A percentile compares a stretch with the other conserved stretches of the same genome.
Conservation (phyloP, 2,797 vertebrate species). For the Arctocebus calabarensis region DNA sequence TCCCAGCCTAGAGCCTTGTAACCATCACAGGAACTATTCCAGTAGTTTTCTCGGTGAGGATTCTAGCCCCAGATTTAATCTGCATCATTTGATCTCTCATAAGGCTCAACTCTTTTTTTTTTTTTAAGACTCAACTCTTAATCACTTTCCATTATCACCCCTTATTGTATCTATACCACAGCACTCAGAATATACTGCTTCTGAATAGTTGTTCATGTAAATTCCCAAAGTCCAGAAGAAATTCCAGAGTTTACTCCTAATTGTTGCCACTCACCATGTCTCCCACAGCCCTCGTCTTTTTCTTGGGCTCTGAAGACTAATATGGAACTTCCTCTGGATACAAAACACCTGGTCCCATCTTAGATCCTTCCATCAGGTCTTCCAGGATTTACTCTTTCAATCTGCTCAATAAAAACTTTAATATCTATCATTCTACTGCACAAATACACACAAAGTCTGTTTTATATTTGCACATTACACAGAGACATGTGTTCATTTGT, state of each 20-base stretch:
- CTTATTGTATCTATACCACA: slow-evolving; percentile 14
- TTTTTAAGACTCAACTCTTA: slow-evolving; percentile 56
- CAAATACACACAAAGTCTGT: not conserved
- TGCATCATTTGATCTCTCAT: slow-evolving; percentile 12
- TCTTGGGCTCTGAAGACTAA: slow-evolving; percentile 40
- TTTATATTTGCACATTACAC: slow-evolving; percentile 38
- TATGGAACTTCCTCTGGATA: slow-evolving; percentile 33
- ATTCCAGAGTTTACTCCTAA: slow-evolving; percentile 12
- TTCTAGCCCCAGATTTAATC: not conserved
- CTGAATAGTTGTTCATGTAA: not conserved
- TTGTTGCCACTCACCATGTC: not conserved
- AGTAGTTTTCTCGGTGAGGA: slow-evolving; percentile 39
- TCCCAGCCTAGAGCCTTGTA: not conserved
- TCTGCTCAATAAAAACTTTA: slow-evolving; percentile 43
- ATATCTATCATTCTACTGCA: slow-evolving; percentile 53
- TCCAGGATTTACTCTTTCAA: slow-evolving; percentile 52
- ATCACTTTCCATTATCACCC: not conserved
- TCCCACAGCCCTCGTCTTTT: not conserved
- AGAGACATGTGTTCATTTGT: not conserved
- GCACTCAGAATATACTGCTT: not conserved
- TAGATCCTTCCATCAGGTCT: slow-evolving; percentile 40
- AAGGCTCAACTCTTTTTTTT: slow-evolving; percentile 50
- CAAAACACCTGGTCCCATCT: slow-evolving; percentile 7
- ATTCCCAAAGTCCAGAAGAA: slow-evolving; percentile 46
- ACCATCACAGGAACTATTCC: not conserved